These are phyloP conservation scores for Cheiracanthium punctorium DNA, from an alignment of 2,888 invertebrate species.

Conservation along the genomic window DNA sequence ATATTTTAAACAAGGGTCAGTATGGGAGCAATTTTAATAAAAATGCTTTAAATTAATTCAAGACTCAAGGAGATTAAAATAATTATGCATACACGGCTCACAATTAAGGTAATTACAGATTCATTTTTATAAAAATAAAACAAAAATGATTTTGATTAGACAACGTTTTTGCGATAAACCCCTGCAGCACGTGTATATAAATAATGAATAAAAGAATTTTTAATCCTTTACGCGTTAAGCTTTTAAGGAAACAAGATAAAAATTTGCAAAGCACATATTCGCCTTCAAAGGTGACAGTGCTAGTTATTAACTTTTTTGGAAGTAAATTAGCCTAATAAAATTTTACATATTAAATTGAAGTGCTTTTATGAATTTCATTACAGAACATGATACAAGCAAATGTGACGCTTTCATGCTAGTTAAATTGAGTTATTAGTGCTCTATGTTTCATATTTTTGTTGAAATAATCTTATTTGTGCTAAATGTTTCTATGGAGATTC, in stretches of 20 bases:
- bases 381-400: not conserved
- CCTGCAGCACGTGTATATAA: constrained; percentile 13
- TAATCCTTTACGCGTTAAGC: not conserved
- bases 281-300: not conserved
- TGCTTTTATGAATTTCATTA: not conserved
- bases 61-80: not conserved
- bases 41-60: constrained; percentile 15
- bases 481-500: no score
- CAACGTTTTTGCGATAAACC: not conserved
- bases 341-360: not conserved
- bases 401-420: no score
- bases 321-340: not conserved
- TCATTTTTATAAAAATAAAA: constrained; percentile 5
- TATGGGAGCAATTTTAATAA: not conserved
- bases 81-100: constrained; percentile 12
- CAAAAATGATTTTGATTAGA: constrained; percentile 13
- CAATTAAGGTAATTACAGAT: constrained; percentile 17
- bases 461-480: no score
- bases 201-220: constrained; percentile 8
- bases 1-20: constrained; percentile 1
- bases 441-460: no score
- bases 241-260: not conserved
- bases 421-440: no score
- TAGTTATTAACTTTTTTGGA: not conserved
- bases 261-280: not conserved